These are phyloP conservation scores for Sturmia bella DNA, from an alignment of 2,888 invertebrate genomes.

Conservation along the genomic window DNA sequence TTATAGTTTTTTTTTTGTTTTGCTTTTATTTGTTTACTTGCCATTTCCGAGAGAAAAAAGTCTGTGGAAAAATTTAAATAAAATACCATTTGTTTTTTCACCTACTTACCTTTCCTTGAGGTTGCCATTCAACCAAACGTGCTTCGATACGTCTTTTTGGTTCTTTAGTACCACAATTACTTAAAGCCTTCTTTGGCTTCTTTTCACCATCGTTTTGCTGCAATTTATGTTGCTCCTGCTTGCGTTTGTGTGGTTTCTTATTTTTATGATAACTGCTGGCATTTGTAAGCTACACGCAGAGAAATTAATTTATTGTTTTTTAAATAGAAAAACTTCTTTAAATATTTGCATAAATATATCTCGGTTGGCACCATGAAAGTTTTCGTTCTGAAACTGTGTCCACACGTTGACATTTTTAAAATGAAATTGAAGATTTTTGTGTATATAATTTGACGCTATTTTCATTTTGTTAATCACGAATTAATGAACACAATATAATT, in stretches of 20 bases:
- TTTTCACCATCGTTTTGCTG: slow-evolving; percentile 81
- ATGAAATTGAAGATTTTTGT: no score
- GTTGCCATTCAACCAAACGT: slow-evolving; percentile 85
- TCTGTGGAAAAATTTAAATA: slow-evolving; percentile 19
- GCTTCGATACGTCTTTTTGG: slow-evolving; percentile 83
- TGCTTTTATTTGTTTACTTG: slow-evolving; percentile 30
- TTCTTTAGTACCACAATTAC: slow-evolving; percentile 84
- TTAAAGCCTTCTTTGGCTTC: slow-evolving; percentile 77
- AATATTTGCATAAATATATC: neutral
- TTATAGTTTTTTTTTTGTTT: slow-evolving; percentile 44
- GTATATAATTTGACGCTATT: no score
- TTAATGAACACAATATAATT: no score
- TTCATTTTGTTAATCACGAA: no score
- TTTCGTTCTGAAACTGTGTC: no score
- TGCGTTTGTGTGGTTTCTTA: slow-evolving; percentile 63
- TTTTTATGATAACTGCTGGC: slow-evolving; percentile 67
- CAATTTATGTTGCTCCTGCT: slow-evolving; percentile 73
- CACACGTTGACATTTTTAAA: no score
- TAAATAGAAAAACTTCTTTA: neutral
- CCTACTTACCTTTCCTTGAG: slow-evolving; percentile 81
- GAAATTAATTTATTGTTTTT: neutral
- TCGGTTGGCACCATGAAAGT: neutral
- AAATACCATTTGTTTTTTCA: slow-evolving; percentile 27
- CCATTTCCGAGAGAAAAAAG: neutral
- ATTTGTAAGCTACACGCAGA: slow-evolving; percentile 28